Percentiles rank a stretch among this genome's conserved stretches.
These are phyloP conservation scores for Sebastes variabilis DNA, from an alignment of 2,797 vertebrate species.

Conservation along the genomic window DNA sequence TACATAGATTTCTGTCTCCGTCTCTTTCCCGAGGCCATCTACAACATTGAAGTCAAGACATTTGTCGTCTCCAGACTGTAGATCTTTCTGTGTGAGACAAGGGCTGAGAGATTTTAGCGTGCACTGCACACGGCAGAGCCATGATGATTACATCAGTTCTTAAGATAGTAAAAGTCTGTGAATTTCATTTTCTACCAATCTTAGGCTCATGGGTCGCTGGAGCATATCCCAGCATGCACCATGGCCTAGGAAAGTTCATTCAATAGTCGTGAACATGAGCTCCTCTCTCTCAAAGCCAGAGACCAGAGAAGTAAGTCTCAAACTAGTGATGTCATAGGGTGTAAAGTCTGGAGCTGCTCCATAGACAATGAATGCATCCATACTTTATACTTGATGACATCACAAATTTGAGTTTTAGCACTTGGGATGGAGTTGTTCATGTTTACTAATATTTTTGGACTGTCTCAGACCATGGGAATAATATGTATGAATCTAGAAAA, in stretches of 20 bases:
- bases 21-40: neutral
- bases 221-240: neutral
- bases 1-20: slow-evolving; percentile 26
- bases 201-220: neutral
- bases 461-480: too few relatives aligned
- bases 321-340: too few relatives aligned
- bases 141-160: neutral
- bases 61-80: neutral
- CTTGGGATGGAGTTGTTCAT: too few relatives aligned
- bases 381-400: too few relatives aligned
- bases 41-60: neutral
- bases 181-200: neutral
- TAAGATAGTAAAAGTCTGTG: neutral
- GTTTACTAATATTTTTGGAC: too few relatives aligned
- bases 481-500: too few relatives aligned
- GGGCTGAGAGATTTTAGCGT: neutral
- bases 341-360: neutral
- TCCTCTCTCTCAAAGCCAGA: too few relatives aligned
- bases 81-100: neutral
- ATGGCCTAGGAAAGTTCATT: too few relatives aligned
- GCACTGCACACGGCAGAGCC: neutral
- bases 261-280: too few relatives aligned
- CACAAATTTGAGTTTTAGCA: too few relatives aligned
- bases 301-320: too few relatives aligned
- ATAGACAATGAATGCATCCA: too few relatives aligned